Percentiles rank a stretch among this genome's conserved stretches.
Conservation (phyloP, 2,888 invertebrate species). For the Erebia ligea region DNA sequence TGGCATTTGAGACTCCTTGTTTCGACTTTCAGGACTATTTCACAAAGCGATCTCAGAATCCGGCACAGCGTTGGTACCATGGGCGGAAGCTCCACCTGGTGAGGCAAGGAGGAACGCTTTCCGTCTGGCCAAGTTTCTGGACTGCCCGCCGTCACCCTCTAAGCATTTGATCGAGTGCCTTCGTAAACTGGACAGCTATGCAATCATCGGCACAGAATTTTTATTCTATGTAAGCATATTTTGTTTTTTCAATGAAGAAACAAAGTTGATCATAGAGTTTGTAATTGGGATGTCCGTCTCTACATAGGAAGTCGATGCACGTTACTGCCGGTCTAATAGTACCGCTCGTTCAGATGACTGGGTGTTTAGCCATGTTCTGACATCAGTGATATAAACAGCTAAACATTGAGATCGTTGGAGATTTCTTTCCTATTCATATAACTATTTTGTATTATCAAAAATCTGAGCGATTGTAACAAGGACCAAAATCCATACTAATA, state of each 20-base stretch:
- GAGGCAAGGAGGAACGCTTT: constrained; percentile 83
- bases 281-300: too few species aligned
- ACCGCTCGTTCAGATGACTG: too few species aligned
- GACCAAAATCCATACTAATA: too few species aligned
- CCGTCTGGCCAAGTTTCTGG: constrained; percentile 83
- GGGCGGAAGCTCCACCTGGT: constrained; percentile 86
- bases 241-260: background rate
- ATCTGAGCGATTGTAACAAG: too few species aligned
- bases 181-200: constrained; percentile 82
- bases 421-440: too few species aligned
- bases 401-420: too few species aligned
- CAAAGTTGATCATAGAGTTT: too few species aligned
- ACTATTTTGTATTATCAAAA: too few species aligned
- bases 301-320: too few species aligned
- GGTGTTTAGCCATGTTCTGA: too few species aligned
- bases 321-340: too few species aligned
- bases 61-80: constrained; percentile 87
- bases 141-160: constrained; percentile 82
- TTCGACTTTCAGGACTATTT: constrained; percentile 82
- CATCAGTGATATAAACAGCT: too few species aligned
- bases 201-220: constrained; percentile 86
- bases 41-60: constrained; percentile 90
- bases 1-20: background rate
- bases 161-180: constrained; percentile 84
- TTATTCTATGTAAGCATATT: constrained; percentile 85